Base-by-base conservation (phyloP, 1,140 invertebrate species). In the Heliconius congener region DNA sequence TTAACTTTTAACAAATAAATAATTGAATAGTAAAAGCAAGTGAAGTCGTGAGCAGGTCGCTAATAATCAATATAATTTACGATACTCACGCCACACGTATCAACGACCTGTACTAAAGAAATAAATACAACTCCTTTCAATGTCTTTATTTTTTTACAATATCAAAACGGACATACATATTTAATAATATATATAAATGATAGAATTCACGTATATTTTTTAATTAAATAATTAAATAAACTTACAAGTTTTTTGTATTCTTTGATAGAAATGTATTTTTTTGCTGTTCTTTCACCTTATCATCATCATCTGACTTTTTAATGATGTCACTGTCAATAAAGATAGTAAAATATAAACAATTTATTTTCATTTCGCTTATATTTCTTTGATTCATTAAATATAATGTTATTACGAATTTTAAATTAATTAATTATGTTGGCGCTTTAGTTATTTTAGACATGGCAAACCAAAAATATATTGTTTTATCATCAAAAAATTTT, bases 31-130 rank as follows among this genome's bases (percentile, higher is more conserved):
- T 23, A 23, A 18, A 57, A 8, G n/a, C n/a, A 52, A n/a, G 55
- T 19, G 8, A 57, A 23, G 55, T 23, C 55, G 55, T 19, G 18
- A 57, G 55, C 8, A 57, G 2, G n/a, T 9, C 55, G 55, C n/a
- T 57, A 57, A n/a, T 57, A 57, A 57, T 57, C 55, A 57, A 57
- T n/a, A 57, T n/a, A 57, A 23, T 23, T 57, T 57, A 57, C 55
- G 19, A 57, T 23, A 57, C 19, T 57, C 55, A n/a, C 55, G 55
- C 55, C 55, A 23, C 55, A 57, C 55, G 55, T 23, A 57, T n/a
- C 55, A 57, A 57, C 55, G 55, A 57, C 55, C 55, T 57, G 55
- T 23, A 57, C 55, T 57, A 57, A 57, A 23, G 55, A 52, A 57
- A 57, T 57, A 57, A 57, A 57, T 57, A 57, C 23, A 23, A 57